Base-by-base conservation (phyloP, 2,113 vertebrate genomes). In the Myiopsitta monachus region DNA sequence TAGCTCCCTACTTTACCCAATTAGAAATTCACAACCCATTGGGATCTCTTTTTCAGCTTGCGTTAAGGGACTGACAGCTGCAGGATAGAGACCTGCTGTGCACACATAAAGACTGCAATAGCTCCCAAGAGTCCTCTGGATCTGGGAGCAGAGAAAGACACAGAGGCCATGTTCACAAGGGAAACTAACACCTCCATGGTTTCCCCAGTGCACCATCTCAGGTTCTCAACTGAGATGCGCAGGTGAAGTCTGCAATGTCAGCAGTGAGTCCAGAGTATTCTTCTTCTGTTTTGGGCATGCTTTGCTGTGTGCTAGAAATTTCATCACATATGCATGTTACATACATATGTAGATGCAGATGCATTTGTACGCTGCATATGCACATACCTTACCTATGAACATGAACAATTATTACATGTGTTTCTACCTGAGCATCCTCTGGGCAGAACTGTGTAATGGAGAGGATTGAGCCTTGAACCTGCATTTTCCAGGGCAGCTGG, bases 61-160 rank as follows among this genome's bases (percentile, higher is more conserved):
- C 51, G 9, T 5, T 31, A 36, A 6, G 1, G 18, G 5, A 7
- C 4, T 83, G 41, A 55, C 59, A 47, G n/a, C 44, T 74, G 63
- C 31, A 33, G 73, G 18, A 28, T 26, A 59, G 36, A 8, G 54
- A 83, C 19, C 7, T 61, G 43, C 31, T 81, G 66, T 69, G 41
- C 23, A 44, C 14, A 6, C 0, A 0, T 1, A 43, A 41, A 72
- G 6, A 22, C 6, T 59, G 16, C 6, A 24, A n/a, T 27, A 88
- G 30, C 13, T 83, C 51, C 64, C 18, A 30, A 28, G 46, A 74
- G 68, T 74, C 49, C 44, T 83, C 26, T n/a, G 44, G 22, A 36
- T 14, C 23, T 66, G 36, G 24, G 49, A 77, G 22, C 38, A 86
- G 46, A 39, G 59, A 81, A 41, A 41, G 30, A 30, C 36, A 55